These are phyloP conservation scores for Cerceris rybyensis DNA, from an alignment of 2,888 invertebrate genomes.

Conservation along the genomic window DNA sequence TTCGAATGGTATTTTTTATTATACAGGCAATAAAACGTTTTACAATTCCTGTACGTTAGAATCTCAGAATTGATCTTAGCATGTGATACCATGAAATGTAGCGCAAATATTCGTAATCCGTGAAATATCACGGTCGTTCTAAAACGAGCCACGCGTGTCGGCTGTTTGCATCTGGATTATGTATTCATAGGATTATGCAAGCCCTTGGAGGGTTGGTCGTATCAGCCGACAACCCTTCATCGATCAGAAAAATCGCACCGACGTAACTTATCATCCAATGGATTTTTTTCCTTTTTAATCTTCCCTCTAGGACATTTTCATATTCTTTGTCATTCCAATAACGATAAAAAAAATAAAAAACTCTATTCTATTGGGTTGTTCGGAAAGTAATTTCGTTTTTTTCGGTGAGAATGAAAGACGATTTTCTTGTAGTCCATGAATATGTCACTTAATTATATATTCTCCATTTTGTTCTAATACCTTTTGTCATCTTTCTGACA, in stretches of 20 bases:
- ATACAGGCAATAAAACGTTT: background rate
- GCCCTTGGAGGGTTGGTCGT: conserved; percentile 39
- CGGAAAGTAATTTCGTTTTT: no score
- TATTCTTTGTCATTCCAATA: no score
- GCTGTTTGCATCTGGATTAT: conserved; percentile 80
- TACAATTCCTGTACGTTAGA: conserved; percentile 4
- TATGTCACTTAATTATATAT: no score
- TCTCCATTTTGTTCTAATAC: no score
- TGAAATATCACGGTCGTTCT: conserved; percentile 79
- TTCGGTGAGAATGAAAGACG: no score
- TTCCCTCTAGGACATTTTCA: no score
- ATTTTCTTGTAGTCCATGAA: no score
- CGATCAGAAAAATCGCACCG: conserved; percentile 30
- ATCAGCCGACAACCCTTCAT: conserved; percentile 59
- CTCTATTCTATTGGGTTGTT: no score
- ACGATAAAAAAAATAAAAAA: no score
- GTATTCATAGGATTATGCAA: conserved; percentile 79
- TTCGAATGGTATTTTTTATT: no score
- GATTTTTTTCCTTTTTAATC: background rate
- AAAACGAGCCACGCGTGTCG: conserved; percentile 78
- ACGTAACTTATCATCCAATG: background rate
- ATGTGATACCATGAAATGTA: conserved; percentile 70
- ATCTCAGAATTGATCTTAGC: conserved; percentile 1
- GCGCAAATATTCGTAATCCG: conserved; percentile 76
- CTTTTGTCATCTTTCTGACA: no score